phyloP scores from a whole-genome alignment of 2,888 invertebrate species.

The Drosophila stalkeri region DNA sequence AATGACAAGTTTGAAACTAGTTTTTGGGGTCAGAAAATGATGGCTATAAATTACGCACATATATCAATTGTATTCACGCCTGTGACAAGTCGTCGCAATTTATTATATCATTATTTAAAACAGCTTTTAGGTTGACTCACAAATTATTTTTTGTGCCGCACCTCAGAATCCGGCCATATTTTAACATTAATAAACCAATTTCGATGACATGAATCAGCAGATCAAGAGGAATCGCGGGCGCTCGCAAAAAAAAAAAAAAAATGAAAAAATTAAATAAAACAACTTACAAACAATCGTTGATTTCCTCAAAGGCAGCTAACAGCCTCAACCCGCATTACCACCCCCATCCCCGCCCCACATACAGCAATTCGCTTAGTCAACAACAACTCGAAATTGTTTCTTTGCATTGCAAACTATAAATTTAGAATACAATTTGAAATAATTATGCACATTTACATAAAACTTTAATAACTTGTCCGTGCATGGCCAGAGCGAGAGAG shows the following conservation, averaged over 20 bases:
- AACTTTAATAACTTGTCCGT: constrained; percentile 66
- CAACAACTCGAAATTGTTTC: constrained; percentile 36
- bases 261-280: not conserved
- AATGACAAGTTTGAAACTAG: constrained; percentile 30
- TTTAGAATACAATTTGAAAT: constrained; percentile 78
- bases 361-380: constrained; percentile 51
- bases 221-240: constrained; percentile 42
- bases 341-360: not conserved
- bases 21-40: constrained; percentile 22
- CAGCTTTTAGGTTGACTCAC: constrained; percentile 47
- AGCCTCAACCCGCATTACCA: not conserved
- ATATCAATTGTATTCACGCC: constrained; percentile 25
- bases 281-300: constrained; percentile 55
- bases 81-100: constrained; percentile 25
- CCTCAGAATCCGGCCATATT: constrained; percentile 59
- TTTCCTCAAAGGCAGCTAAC: constrained; percentile 12
- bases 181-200: constrained; percentile 77
- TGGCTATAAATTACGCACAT: constrained; percentile 10
- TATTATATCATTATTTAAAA: constrained; percentile 47
- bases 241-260: not conserved
- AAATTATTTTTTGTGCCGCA: constrained; percentile 41
- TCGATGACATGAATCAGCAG: constrained; percentile 73
- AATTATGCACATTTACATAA: constrained; percentile 77
- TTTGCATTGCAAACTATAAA: constrained; percentile 73
- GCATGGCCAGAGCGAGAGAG: constrained; percentile 40